A percentile compares a stretch with the other conserved stretches of the same genome.
These are phyloP conservation scores for Muraenolepis orangiensis DNA, from an alignment of 2,797 vertebrate genomes.

Conservation along the genomic window DNA sequence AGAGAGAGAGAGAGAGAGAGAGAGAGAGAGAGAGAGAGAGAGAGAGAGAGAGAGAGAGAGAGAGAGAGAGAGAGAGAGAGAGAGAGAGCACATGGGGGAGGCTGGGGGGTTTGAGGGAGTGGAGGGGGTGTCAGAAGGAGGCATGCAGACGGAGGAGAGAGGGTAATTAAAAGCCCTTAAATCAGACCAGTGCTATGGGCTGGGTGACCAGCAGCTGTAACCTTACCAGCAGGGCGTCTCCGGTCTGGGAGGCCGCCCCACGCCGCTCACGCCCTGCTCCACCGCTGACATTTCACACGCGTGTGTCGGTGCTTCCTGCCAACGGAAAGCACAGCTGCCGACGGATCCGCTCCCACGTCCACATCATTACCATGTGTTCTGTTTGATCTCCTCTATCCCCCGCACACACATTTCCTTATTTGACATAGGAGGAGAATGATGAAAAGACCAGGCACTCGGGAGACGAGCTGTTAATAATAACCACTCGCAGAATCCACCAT, in stretches of 20 bases:
- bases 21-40: background rate
- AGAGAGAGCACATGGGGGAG: background rate
- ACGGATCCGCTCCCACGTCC: slow-evolving; percentile 46
- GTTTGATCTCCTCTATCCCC: slow-evolving; percentile 44
- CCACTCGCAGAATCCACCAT: slow-evolving; percentile 18
- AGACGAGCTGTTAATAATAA: slow-evolving; percentile 50
- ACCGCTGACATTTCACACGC: slow-evolving; percentile 65
- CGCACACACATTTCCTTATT: slow-evolving; percentile 34
- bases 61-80: slow-evolving; percentile 16
- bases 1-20: slow-evolving; percentile 18
- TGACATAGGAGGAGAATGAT: slow-evolving; percentile 42
- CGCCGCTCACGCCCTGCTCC: slow-evolving; percentile 52
- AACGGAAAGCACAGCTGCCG: slow-evolving; percentile 47
- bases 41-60: background rate
- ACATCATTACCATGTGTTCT: slow-evolving; percentile 58
- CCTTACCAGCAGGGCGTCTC: slow-evolving; percentile 66
- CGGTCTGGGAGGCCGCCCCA: slow-evolving; percentile 60
- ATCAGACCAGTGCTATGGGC: slow-evolving; percentile 58
- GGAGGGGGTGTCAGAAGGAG: too few species aligned
- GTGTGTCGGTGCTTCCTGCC: slow-evolving; percentile 50
- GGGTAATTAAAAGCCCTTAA: slow-evolving; percentile 18
- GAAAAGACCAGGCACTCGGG: slow-evolving; percentile 38
- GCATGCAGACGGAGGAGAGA: background rate
- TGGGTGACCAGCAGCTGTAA: slow-evolving; percentile 61
- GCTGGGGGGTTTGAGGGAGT: background rate